Evolutionary conservation across 2,888 invertebrate genomes (phyloP).

Genomic region (Hemicrepidius hirtus): DNA sequence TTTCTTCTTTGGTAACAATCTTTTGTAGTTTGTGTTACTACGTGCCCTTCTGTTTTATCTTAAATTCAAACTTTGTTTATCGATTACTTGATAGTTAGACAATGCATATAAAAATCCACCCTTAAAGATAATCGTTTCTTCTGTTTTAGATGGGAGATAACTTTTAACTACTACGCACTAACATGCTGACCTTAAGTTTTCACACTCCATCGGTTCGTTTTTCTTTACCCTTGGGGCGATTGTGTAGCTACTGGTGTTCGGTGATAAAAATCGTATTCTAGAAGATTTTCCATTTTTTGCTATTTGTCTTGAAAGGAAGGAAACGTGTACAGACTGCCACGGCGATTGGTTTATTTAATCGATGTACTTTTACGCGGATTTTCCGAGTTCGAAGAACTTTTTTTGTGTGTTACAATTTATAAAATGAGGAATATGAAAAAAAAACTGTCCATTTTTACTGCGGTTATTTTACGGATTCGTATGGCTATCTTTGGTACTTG

Average conservation of each 20-base stretch:
- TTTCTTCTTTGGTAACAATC: no score
- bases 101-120: no score
- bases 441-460: slow-evolving; percentile 2
- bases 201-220: background rate
- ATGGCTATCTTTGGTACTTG: slow-evolving; percentile 8
- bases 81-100: no score
- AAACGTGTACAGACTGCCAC: background rate
- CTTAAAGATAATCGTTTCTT: no score
- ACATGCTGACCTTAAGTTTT: slow-evolving; percentile 8
- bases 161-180: no score
- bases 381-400: slow-evolving; percentile 9
- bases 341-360: slow-evolving; percentile 22
- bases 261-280: slow-evolving; percentile 11
- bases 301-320: background rate
- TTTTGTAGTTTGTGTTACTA: no score
- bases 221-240: background rate
- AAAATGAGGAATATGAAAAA: background rate
- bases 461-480: slow-evolving; percentile 1
- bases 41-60: no score
- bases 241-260: slow-evolving; percentile 1
- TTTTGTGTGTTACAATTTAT: slow-evolving; percentile 7
- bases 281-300: background rate
- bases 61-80: no score
- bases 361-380: slow-evolving; percentile 15
- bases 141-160: no score